These are phyloP conservation scores for Vidua chalybeata DNA, from an alignment of 2,113 vertebrate species.

Conservation along the genomic window DNA sequence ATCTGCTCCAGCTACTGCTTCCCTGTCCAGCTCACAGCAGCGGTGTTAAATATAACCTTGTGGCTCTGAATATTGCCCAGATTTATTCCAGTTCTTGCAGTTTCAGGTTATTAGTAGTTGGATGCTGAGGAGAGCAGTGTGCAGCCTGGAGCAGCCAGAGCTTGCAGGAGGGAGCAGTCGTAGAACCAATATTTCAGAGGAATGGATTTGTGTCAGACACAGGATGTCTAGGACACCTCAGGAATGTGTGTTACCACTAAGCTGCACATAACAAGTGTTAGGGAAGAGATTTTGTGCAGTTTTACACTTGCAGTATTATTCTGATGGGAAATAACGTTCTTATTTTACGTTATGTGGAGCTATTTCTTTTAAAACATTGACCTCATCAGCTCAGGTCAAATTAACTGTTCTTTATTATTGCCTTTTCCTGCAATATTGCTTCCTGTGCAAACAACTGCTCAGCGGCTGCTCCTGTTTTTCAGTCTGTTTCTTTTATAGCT, in stretches of 20 bases:
- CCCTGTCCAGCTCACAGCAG: neutral
- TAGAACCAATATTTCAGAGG: neutral
- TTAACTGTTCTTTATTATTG: slow-evolving; percentile 43
- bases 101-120: neutral
- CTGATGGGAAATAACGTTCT: neutral
- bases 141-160: neutral
- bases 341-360: neutral
- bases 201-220: neutral
- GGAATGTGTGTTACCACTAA: neutral
- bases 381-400: slow-evolving; percentile 43
- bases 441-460: slow-evolving; percentile 53
- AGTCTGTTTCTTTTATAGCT: slow-evolving; percentile 52
- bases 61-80: neutral
- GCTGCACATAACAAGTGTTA: neutral
- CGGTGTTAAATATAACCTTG: neutral
- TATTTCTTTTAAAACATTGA: slow-evolving; percentile 31
- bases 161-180: neutral
- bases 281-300: neutral
- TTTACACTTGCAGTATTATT: neutral
- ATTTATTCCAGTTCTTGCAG: neutral
- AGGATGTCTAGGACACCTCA: slow-evolving; percentile 7
- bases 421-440: slow-evolving; percentile 44
- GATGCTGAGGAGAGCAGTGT: neutral
- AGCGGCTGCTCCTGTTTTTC: slow-evolving; percentile 8
- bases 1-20: neutral